Evolutionary conservation across 1,140 invertebrate species (phyloP), one percentile per base, ranked within the genome.

Genomic region (Tyrophagus putrescentiae): DNA sequence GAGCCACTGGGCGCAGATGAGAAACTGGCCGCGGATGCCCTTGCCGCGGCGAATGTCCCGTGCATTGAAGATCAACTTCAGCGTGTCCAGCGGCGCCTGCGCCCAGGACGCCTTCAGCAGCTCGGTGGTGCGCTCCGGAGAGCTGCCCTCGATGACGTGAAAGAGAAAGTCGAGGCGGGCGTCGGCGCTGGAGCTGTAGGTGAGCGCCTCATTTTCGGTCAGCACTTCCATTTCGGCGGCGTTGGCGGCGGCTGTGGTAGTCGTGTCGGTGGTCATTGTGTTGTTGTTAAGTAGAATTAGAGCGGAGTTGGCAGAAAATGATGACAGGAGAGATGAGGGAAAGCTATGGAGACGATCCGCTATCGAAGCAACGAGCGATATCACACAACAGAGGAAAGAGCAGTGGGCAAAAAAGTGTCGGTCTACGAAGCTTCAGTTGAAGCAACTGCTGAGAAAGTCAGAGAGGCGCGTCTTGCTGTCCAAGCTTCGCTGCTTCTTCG

Each of bases 1-100:
- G 18, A 59, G 41, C 57, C 57, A 59, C 25, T 42, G 5, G 5
- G 50, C 23, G 32, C 57, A 59, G 7, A 59, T 59, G 6, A 42
- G 21, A 44, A 18, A 42, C 32, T 59, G 57, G n/a, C 27, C 5
- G 3, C 57, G 57, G 31, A 59, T 59, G 11, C 57, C 57, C 50
- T 59, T 59, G 11, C 57, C 57, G 18, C 28, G 13, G n/a, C 57
- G 57, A 3, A 41, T 42, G 25, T 59, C 57, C 7, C 57, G 16
- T 13, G 28, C n/a, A 34, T 44, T 29, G 6, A 42, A 31, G 13
- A 59, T 28, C 39, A 59, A 23, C 34, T 59, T 59, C 57, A 59
- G 29, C 11, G 57, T 59, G 27, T 59, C 57, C 39, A 59, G 50
- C 23, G 57, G 41, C 16, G 36, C 21, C 32, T 28, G 27, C 23